Evolutionary conservation across 92 coral and sea anemone genomes (phyloP), one percentile per base, ranked within the genome.

Genomic region (Actinernus sp.): DNA sequence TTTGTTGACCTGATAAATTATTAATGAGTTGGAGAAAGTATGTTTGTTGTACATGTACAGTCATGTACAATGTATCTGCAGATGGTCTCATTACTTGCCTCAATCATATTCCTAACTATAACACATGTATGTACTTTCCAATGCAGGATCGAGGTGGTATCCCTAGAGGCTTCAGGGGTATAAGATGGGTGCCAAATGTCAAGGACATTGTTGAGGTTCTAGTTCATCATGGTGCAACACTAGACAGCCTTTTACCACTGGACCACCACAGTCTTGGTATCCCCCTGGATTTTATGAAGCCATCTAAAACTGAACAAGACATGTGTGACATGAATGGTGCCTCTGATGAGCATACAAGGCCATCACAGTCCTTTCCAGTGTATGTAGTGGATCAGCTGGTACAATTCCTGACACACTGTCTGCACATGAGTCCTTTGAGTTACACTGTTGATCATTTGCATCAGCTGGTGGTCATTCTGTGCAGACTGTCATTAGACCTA

Each of bases 161-260:
- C 21, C 81, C 83, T 0, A 79, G 53, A 23, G 74, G 72, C n/a
- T 46, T 73, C 49, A 82, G 89, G 7, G 87, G 91, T 10, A 81
- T 82, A 9, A 51, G 54, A 12, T 93, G 98, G 97, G 79, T 87
- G n/a, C 98, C 98, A 12, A 69, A 68, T 39, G 71, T 83, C 23
- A 69, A 67, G n/a, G 63, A 56, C 37, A 55, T 90, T 25, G 20
- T 90, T 13, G 55, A 34, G 31, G 89, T 82, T 41, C 74, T 93
- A 32, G 46, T 13, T 2, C 56, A 68, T 43, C 76, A 28, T 74
- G 98, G 98, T 20, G 92, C 98, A 8, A 83, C 69, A 8, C 3
- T 41, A 9, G 76, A 81, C 43, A 74, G 72, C 22, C 68, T 90
- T 28, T 58, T 57, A 33, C 88, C 91, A 26, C 65, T 76, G n/a